Evolutionary conservation across 2,113 vertebrate species (phyloP).

Genomic region (Coturnix japonica): DNA sequence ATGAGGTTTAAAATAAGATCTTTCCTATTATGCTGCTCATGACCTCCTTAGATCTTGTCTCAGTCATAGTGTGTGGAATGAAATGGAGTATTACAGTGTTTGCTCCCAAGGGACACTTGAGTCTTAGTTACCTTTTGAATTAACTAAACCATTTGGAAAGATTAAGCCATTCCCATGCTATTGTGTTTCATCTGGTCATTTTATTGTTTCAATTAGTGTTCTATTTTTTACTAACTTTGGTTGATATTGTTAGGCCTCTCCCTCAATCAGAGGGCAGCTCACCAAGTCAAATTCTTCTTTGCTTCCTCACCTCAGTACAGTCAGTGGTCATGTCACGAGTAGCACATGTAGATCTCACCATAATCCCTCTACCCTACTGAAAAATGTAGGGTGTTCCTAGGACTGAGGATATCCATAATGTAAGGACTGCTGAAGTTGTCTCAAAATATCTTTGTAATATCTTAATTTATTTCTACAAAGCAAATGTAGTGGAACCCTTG

Average conservation of each 20-base stretch:
- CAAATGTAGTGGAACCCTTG: neutral
- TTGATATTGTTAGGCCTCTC: neutral
- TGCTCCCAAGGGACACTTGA: conserved; percentile 3
- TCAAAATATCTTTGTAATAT: neutral
- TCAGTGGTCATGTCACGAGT: neutral
- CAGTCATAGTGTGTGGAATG: conserved; percentile 26
- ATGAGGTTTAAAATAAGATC: conserved; percentile 70
- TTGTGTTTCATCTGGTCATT: conserved; percentile 22
- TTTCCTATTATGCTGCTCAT: conserved; percentile 55
- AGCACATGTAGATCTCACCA: neutral
- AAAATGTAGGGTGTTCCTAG: neutral
- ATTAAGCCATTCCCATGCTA: conserved; percentile 36
- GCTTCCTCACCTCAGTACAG: neutral
- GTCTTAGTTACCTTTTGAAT: conserved; percentile 68
- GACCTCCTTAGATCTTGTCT: conserved; percentile 68
- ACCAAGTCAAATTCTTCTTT: neutral
- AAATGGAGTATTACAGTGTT: conserved; percentile 50
- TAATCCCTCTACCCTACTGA: neutral
- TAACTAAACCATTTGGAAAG: conserved; percentile 59
- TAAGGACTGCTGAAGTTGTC: neutral
- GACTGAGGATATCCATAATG: neutral
- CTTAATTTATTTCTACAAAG: neutral
- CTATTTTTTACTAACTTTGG: neutral
- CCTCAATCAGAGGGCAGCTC: neutral
- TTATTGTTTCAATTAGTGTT: neutral